Evolutionary conservation across 1,140 invertebrate species (phyloP).

Genomic region (Drosophila fuyamai): DNA sequence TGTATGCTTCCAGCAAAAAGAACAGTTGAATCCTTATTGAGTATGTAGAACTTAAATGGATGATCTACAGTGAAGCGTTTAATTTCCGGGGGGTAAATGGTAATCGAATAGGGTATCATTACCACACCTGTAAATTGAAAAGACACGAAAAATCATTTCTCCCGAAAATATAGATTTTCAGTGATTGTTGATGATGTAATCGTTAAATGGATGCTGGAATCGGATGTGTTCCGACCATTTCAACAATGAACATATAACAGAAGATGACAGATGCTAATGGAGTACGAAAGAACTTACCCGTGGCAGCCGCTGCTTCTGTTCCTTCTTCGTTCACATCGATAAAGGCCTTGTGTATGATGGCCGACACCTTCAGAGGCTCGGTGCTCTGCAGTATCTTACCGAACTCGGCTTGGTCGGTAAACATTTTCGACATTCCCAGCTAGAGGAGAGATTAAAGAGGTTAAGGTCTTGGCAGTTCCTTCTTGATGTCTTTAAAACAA

Average conservation of each 20-base stretch:
- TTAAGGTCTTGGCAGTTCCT: too few species aligned
- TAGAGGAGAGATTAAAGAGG: conserved; percentile 45
- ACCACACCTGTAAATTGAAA: conserved; percentile 37
- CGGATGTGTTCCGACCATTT: conserved; percentile 6
- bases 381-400: conserved; percentile 86
- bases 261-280: conserved; percentile 10
- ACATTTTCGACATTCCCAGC: conserved; percentile 87
- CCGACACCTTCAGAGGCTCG: conserved; percentile 85
- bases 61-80: conserved; percentile 38
- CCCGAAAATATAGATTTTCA: conserved; percentile 21
- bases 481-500: background rate
- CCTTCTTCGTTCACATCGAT: conserved; percentile 87
- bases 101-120: conserved; percentile 50
- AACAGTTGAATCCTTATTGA: conserved; percentile 18
- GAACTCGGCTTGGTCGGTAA: conserved; percentile 87
- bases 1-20: conserved; percentile 49
- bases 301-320: conserved; percentile 86
- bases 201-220: conserved; percentile 30
- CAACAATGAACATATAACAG: conserved; percentile 21
- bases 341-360: conserved; percentile 86
- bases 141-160: conserved; percentile 18
- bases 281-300: conserved; percentile 60
- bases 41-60: conserved; percentile 55
- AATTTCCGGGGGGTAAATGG: conserved; percentile 43
- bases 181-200: conserved; percentile 13